These are phyloP conservation scores for Caenorhabditis remanei DNA, from an alignment of 1,140 invertebrate genomes.

Conservation along the genomic window DNA sequence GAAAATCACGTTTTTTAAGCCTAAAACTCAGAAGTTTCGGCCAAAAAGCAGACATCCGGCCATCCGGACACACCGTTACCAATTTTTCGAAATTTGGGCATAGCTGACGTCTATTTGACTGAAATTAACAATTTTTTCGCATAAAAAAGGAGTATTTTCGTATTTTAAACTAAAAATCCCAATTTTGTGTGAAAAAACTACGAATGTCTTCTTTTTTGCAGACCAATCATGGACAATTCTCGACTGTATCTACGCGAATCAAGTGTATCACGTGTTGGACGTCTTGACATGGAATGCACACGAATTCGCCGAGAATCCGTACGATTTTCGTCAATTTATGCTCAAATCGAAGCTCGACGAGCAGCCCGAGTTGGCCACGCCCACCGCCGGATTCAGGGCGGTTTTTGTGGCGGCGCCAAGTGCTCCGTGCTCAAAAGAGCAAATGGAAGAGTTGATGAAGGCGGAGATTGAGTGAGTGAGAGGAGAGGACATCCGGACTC, in stretches of 20 bases:
- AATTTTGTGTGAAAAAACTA: too few species aligned
- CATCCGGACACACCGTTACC: too few species aligned
- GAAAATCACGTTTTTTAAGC: too few species aligned
- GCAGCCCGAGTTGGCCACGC: slow-evolving; percentile 16
- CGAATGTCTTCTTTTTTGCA: neutral
- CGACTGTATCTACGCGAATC: slow-evolving; percentile 49
- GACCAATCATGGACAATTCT: slow-evolving; percentile 26
- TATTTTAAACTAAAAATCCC: too few species aligned
- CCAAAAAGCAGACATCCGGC: too few species aligned
- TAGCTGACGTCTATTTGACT: too few species aligned
- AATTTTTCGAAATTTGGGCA: too few species aligned
- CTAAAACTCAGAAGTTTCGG: too few species aligned
- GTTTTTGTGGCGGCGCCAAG: slow-evolving; percentile 80
- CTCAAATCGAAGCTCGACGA: slow-evolving; percentile 60
- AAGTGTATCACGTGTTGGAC: slow-evolving; percentile 85
- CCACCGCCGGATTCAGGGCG: slow-evolving; percentile 70
- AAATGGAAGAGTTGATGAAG: slow-evolving; percentile 67
- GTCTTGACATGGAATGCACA: slow-evolving; percentile 86
- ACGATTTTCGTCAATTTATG: slow-evolving; percentile 61
- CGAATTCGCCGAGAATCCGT: slow-evolving; percentile 78
- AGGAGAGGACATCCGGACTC: too few species aligned
- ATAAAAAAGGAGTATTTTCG: too few species aligned
- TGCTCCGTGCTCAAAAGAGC: slow-evolving; percentile 78
- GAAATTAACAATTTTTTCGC: too few species aligned
- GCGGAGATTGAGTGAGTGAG: slow-evolving; percentile 39